phyloP scores from a whole-genome alignment of 2,113 vertebrate species.

The Poeciliopsis prolifica region DNA sequence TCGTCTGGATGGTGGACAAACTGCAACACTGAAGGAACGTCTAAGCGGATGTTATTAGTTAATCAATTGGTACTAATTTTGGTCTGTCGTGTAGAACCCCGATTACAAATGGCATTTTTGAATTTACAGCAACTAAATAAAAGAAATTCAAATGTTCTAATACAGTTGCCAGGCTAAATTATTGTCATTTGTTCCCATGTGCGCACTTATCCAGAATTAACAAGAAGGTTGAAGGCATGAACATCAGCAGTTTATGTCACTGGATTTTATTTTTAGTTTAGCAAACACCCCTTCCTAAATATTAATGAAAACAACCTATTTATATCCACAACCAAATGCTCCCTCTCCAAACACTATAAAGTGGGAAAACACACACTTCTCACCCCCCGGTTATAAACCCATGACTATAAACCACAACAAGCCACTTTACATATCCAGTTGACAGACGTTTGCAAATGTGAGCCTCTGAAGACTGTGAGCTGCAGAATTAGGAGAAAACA shows the following conservation, averaged over 20 bases:
- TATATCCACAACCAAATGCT: constrained; percentile 34
- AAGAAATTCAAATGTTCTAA: background rate
- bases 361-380: constrained; percentile 8
- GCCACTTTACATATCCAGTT: constrained; percentile 40
- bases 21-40: too few species aligned
- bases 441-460: constrained; percentile 36
- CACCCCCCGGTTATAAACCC: constrained; percentile 20
- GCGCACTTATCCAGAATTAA: background rate
- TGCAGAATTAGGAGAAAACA: constrained; percentile 20
- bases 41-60: too few species aligned
- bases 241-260: background rate
- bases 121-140: background rate
- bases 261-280: background rate
- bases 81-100: background rate
- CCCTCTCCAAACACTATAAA: constrained; percentile 27
- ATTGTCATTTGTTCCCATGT: background rate
- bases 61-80: background rate
- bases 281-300: constrained; percentile 21
- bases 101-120: background rate
- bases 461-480: constrained; percentile 23
- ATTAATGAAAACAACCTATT: constrained; percentile 48
- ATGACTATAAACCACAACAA: constrained; percentile 36
- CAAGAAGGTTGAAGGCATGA: background rate
- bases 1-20: too few species aligned
- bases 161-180: background rate